Conservation (phyloP, 2,888 invertebrate genomes). For the Limnephilus rhombicus region DNA sequence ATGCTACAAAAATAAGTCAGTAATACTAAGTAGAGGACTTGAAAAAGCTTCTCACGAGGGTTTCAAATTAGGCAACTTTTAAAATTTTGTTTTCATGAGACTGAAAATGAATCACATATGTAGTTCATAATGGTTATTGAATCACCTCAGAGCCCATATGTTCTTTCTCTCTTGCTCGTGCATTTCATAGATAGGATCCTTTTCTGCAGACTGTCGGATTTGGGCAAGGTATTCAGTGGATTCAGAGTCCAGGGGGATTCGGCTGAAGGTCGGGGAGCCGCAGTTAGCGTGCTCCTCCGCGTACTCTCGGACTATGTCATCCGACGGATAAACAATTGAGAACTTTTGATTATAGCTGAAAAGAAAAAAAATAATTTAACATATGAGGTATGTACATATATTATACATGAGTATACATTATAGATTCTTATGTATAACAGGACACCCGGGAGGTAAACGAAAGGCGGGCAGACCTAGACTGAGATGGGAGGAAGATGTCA, state of each 20-base stretch:
- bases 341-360: conserved; percentile 83
- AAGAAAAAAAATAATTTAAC: conserved; percentile 12
- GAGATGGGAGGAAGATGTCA: no score
- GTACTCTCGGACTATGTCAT: conserved; percentile 84
- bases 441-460: no score
- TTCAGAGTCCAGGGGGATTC: conserved; percentile 75
- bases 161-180: conserved; percentile 93
- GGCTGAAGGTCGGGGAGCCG: conserved; percentile 74
- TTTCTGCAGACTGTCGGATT: conserved; percentile 80
- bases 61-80: no score
- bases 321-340: conserved; percentile 87
- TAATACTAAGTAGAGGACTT: neutral
- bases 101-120: neutral
- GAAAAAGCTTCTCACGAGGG: no score
- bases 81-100: neutral
- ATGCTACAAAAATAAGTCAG: neutral
- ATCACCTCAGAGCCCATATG: conserved; percentile 85
- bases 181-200: conserved; percentile 90
- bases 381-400: neutral
- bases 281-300: conserved; percentile 77
- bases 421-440: no score
- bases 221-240: conserved; percentile 72
- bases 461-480: no score
- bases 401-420: no score
- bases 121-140: conserved; percentile 43